These are phyloP conservation scores for Stenolophus ochropezus DNA, from an alignment of 2,888 invertebrate species.

Conservation along the genomic window DNA sequence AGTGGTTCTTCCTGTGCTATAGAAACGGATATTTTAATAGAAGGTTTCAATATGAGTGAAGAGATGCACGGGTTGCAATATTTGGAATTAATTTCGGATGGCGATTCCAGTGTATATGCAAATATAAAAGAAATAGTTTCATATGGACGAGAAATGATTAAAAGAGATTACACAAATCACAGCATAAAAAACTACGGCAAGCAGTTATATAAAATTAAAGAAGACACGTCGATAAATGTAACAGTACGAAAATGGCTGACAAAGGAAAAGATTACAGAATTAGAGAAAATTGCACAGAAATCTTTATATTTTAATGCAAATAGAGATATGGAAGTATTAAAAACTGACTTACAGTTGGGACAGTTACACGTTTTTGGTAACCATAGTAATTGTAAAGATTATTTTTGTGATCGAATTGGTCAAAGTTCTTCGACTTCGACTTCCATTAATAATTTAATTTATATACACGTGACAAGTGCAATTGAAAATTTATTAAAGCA, in stretches of 20 bases:
- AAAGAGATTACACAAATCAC: conserved; percentile 68
- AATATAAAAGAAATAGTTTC: no score
- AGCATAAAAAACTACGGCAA: conserved; percentile 60
- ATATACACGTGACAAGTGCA: not conserved
- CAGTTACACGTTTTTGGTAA: conserved; percentile 60
- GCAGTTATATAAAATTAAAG: conserved; percentile 4
- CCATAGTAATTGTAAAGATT: conserved; percentile 50
- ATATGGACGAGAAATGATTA: conserved; percentile 64
- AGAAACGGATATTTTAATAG: conserved; percentile 67
- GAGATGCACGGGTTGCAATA: conserved; percentile 66
- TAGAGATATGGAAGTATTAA: no score
- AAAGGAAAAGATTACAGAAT: not conserved
- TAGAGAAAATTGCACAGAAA: not conserved
- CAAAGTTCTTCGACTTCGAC: not conserved
- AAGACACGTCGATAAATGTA: not conserved
- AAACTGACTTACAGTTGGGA: conserved; percentile 24
- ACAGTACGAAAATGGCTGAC: not conserved
- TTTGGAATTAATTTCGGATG: conserved; percentile 67
- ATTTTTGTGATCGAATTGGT: no score
- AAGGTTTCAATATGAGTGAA: conserved; percentile 66
- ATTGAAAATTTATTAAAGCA: no score
- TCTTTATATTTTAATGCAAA: no score
- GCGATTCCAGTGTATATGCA: conserved; percentile 68
- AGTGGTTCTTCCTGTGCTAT: conserved; percentile 66
- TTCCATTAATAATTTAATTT: not conserved